Percentiles rank a stretch among this genome's conserved stretches.
Conservation (phyloP, 2,113 vertebrate genomes). For the Actenoides hombroni region DNA sequence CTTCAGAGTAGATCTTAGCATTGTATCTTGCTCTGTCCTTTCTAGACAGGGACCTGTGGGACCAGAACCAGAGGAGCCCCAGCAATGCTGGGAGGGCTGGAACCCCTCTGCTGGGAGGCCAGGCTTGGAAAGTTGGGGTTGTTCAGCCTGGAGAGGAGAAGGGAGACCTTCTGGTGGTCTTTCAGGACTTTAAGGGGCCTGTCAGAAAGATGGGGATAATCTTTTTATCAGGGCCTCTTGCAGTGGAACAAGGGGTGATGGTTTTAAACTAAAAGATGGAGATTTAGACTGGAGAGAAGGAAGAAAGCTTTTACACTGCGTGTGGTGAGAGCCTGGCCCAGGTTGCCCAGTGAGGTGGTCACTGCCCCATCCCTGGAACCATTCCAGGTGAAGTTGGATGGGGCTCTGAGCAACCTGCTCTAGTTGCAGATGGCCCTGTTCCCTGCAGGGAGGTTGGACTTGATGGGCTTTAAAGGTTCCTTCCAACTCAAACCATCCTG, state of each 20-base stretch:
- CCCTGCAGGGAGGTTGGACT: background rate
- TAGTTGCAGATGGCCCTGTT: background rate
- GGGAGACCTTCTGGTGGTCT: background rate
- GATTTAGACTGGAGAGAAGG: background rate
- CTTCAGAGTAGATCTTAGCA: background rate
- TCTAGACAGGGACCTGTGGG: background rate
- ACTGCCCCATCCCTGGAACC: background rate
- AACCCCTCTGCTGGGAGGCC: background rate
- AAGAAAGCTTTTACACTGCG: background rate
- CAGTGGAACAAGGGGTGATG: background rate
- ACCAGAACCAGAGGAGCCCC: background rate
- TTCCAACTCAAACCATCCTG: no score
- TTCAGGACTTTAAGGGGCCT: background rate
- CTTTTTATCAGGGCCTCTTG: background rate
- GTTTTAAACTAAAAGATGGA: background rate
- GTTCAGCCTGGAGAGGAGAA: background rate
- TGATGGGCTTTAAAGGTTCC: background rate
- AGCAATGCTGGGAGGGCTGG: background rate
- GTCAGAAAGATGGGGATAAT: background rate
- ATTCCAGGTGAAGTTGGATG: background rate
- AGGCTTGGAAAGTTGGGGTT: background rate
- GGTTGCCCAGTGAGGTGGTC: background rate
- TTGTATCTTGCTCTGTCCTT: background rate
- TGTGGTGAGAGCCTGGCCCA: background rate
- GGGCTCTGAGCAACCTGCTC: background rate